Evolutionary conservation across 2,113 vertebrate species (phyloP).

Genomic region (Tenebrosternarchus preto): DNA sequence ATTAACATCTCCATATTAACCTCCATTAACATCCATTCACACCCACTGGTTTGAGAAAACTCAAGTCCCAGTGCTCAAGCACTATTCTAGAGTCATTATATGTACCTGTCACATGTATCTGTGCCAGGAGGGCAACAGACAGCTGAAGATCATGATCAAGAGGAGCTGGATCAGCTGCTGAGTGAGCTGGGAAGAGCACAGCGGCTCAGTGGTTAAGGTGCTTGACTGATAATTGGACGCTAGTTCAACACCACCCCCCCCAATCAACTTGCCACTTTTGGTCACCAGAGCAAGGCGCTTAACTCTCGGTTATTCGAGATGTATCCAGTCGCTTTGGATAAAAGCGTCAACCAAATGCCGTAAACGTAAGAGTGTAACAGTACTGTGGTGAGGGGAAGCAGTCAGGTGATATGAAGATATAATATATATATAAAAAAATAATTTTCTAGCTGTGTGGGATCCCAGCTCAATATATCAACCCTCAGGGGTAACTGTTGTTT

Average conservation of each 20-base stretch:
- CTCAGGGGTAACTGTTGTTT: constrained; percentile 3
- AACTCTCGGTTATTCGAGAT: too few relatives aligned
- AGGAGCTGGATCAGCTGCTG: constrained; percentile 26
- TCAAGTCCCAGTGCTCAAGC: constrained; percentile 21
- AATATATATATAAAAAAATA: not conserved
- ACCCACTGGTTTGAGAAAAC: too few relatives aligned
- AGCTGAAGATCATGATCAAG: constrained; percentile 2
- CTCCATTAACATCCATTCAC: too few relatives aligned
- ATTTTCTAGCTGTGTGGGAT: constrained; percentile 7
- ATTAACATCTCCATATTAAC: too few relatives aligned
- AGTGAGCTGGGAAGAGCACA: too few relatives aligned
- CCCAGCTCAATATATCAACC: constrained; percentile 30
- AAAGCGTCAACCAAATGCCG: too few relatives aligned
- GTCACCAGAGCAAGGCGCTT: too few relatives aligned
- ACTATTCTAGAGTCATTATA: constrained; percentile 35
- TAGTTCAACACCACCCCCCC: too few relatives aligned
- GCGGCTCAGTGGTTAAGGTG: too few relatives aligned
- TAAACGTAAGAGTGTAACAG: not conserved
- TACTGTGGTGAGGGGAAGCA: not conserved
- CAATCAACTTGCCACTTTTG: too few relatives aligned
- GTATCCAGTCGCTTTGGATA: too few relatives aligned
- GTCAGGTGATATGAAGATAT: not conserved
- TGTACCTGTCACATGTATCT: not conserved
- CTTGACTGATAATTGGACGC: too few relatives aligned
- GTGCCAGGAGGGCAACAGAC: constrained; percentile 19